Conservation (phyloP, 2,888 invertebrate genomes). For the Lobophora halterata region DNA sequence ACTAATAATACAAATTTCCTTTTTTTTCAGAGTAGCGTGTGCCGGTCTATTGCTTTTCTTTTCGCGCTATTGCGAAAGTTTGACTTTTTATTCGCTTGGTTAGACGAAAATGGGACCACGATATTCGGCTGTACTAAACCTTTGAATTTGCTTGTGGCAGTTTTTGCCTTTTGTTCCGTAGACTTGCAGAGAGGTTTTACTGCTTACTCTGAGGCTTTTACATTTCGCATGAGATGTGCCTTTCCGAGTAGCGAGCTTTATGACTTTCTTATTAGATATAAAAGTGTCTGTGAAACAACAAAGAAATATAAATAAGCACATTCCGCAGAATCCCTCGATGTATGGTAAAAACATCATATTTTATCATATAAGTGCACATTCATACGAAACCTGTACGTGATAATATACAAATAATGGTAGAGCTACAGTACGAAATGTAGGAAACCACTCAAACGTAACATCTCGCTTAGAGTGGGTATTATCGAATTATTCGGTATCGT, state of each 20-base stretch:
- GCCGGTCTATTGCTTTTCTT: slow-evolving; percentile 61
- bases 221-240: slow-evolving; percentile 52
- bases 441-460: slow-evolving; percentile 58
- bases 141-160: slow-evolving; percentile 46
- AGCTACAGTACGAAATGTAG: slow-evolving; percentile 33
- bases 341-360: slow-evolving; percentile 25
- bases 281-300: slow-evolving; percentile 45
- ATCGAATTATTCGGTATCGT: slow-evolving; percentile 70
- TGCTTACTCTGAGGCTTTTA: slow-evolving; percentile 54
- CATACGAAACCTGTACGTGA: slow-evolving; percentile 32
- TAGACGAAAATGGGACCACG: slow-evolving; percentile 39
- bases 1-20: slow-evolving; percentile 78
- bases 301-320: slow-evolving; percentile 44
- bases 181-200: slow-evolving; percentile 52
- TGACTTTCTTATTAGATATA: slow-evolving; percentile 59
- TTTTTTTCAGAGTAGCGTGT: slow-evolving; percentile 65
- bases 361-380: slow-evolving; percentile 33
- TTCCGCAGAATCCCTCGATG: slow-evolving; percentile 18
- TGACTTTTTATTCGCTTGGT: slow-evolving; percentile 56
- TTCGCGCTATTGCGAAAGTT: slow-evolving; percentile 54
- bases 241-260: slow-evolving; percentile 55
- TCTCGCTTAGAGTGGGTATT: slow-evolving; percentile 58
- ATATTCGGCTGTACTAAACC: slow-evolving; percentile 47
- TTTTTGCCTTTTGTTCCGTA: slow-evolving; percentile 44
- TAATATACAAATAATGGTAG: slow-evolving; percentile 31